phyloP scores from a whole-genome alignment of 2,888 invertebrate genomes.

The Callimorpha dominula region DNA sequence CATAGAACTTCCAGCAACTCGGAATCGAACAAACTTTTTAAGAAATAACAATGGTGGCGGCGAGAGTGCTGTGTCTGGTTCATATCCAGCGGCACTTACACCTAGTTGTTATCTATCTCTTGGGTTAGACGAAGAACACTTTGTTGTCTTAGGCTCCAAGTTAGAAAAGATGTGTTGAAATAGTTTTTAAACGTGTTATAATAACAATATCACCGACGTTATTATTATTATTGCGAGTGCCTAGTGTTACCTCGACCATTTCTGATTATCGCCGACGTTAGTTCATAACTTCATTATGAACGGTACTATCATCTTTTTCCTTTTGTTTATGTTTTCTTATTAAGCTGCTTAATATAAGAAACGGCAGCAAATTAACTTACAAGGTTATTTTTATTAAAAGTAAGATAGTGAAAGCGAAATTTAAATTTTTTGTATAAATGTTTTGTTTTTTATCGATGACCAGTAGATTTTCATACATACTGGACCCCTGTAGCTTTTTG shows the following conservation, averaged over 20 bases:
- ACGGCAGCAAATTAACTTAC: neutral
- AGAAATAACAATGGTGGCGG: no score
- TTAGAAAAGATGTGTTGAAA: neutral
- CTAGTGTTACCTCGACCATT: no score
- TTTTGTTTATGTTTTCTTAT: neutral
- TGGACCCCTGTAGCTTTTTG: no score
- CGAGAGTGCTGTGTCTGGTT: neutral
- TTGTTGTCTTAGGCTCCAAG: neutral
- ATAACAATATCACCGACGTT: neutral
- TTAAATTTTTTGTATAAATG: no score
- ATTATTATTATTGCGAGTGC: no score
- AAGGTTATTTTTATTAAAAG: neutral
- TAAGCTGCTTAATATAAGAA: neutral
- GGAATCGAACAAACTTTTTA: no score
- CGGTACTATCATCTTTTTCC: neutral
- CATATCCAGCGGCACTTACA: neutral
- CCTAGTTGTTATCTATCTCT: neutral
- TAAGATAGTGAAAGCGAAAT: neutral
- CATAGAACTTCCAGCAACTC: no score
- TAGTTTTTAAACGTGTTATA: neutral
- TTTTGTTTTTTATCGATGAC: no score
- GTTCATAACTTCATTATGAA: neutral
- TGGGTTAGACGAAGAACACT: no score
- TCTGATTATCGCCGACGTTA: no score
- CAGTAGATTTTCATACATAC: no score